Evolutionary conservation across 37 sponge, comb jelly and placozoan genomes (phyloP), one percentile per base, ranked within the genome.

Genomic region (Diacarnus erythraeanus): DNA sequence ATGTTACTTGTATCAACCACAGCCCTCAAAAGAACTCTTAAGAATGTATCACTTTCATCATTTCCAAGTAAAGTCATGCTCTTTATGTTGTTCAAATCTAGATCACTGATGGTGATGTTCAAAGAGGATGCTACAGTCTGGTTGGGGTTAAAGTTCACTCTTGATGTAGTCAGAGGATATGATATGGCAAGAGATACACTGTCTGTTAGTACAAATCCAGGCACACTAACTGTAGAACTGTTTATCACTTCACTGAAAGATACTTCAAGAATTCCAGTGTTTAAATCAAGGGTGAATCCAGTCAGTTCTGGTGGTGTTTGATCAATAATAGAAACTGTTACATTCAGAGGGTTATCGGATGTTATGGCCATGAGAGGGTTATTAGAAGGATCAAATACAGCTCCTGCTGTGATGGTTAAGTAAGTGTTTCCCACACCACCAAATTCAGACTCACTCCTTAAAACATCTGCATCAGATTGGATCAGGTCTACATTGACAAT

Each of bases 221-320:
- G 0, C 3, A 85, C 59, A n/a, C 42, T 61, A 8, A 93, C 88
- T 43, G 79, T 74, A 39, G 8, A 20, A 71, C 79, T 77, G n/a
- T 73, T 31, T 4, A 96, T 72, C 0, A 92, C 82, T 80, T 96
- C 97, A 84, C 85, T 65, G 71, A 96, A 93, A 6, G 94, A 79
- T 2, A 93, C 39, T 38, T 65, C 64, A 17, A 96, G 84, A 22
- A 84, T 37, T 15, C 91, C 90, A 44, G 38, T 69, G 65, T 93
- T 93, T 57, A 96, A 54, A 57, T 96, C 97, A 6, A 96, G 80
- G 20, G 68, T 64, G 63, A 85, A 93, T 41, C 25, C 64, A 37
- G 78, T 42, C 29, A 96, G 40, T 36, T 61, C 42, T 20, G 97
- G 97, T 76, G 91, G 82, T 8, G 47, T 83, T 20, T 40, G 64